A percentile compares a stretch with the other conserved stretches of the same genome.
phyloP scores from a whole-genome alignment of 1,140 invertebrate species.

The Paraescarpia echinospica region DNA sequence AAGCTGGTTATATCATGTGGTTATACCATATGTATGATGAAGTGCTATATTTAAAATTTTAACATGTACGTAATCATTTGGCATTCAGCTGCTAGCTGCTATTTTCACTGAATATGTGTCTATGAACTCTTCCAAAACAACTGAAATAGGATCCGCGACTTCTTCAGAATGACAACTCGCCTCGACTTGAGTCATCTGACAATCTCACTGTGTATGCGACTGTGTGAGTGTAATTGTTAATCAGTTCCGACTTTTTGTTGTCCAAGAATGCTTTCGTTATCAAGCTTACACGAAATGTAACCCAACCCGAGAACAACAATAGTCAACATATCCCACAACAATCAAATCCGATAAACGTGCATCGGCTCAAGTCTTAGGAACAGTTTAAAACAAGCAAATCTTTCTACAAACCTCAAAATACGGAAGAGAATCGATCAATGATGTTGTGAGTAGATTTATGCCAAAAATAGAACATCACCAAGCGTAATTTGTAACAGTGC shows the following conservation, averaged over 20 bases:
- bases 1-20: too few relatives aligned
- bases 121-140: background rate
- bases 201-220: too few relatives aligned
- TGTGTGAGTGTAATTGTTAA: too few relatives aligned
- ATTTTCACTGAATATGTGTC: background rate
- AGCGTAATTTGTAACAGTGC: background rate
- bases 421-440: background rate
- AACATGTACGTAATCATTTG: too few relatives aligned
- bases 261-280: background rate
- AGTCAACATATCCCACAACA: background rate
- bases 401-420: background rate
- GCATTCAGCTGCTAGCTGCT: too few relatives aligned
- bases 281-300: background rate
- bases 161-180: too few relatives aligned
- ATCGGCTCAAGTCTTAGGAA: background rate
- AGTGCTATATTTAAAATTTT: too few relatives aligned
- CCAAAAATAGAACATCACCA: constrained; percentile 1
- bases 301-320: background rate
- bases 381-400: background rate
- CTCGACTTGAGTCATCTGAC: too few relatives aligned
- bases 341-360: background rate
- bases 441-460: background rate
- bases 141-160: background rate
- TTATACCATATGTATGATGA: too few relatives aligned
- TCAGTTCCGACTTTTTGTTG: background rate